These are phyloP conservation scores for Siphamia tubifer DNA, from an alignment of 2,113 vertebrate species.

Conservation along the genomic window DNA sequence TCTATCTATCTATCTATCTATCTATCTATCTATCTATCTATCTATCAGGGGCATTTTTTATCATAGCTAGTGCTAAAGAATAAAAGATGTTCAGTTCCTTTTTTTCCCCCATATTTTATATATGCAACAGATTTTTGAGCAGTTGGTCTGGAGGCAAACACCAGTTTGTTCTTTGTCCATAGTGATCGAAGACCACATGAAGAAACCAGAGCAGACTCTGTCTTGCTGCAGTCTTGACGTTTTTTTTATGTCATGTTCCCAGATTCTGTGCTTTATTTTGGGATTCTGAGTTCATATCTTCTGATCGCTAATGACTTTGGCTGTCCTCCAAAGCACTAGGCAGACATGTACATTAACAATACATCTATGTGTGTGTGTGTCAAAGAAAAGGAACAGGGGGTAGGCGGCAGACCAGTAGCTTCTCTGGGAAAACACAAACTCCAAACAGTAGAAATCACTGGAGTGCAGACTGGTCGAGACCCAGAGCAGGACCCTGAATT, in stretches of 20 bases:
- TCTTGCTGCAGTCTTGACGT: too few species aligned
- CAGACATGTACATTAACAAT: conserved; percentile 43
- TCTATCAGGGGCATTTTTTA: too few species aligned
- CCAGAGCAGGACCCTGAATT: conserved; percentile 64
- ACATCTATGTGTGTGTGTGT: conserved; percentile 28
- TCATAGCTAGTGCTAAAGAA: too few species aligned
- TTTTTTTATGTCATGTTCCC: conserved; percentile 35
- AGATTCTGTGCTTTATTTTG: conserved; percentile 48
- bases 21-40: too few species aligned
- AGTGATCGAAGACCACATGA: not conserved
- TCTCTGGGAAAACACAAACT: conserved; percentile 79
- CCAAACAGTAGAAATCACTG: conserved; percentile 68
- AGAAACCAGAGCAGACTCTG: too few species aligned
- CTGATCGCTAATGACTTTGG: conserved; percentile 61
- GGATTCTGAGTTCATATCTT: conserved; percentile 33
- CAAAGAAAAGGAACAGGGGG: conserved; percentile 10
- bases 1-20: too few species aligned
- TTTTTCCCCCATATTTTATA: not conserved
- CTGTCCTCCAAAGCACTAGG: conserved; percentile 40
- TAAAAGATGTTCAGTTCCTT: not conserved
- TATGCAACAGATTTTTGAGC: too few species aligned
- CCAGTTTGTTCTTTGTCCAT: not conserved
- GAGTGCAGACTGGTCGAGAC: conserved; percentile 64
- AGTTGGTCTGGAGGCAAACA: not conserved
- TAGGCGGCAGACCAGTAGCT: conserved; percentile 45